These are phyloP conservation scores for Mya arenaria DNA, from an alignment of 1,140 invertebrate species.

Conservation along the genomic window DNA sequence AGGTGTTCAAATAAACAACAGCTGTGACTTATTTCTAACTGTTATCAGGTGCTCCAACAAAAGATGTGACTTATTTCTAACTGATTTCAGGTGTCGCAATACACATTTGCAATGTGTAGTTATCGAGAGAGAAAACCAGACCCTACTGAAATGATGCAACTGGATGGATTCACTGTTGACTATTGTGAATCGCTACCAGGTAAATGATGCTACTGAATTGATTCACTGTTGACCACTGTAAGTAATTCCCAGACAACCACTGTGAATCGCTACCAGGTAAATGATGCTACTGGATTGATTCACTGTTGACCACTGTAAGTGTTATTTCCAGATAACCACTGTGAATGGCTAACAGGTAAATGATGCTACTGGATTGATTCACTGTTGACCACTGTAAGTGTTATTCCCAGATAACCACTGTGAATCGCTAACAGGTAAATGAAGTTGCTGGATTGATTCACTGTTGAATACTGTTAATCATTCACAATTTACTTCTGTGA, in stretches of 20 bases:
- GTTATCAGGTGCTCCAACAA: too few species aligned
- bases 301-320: slow-evolving; percentile 93
- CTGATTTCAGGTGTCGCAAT: slow-evolving; percentile 89
- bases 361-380: too few species aligned
- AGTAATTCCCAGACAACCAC: too few species aligned
- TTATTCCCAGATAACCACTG: too few species aligned
- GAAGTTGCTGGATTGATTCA: too few species aligned
- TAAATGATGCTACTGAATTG: slow-evolving; percentile 34
- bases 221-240: too few species aligned
- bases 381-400: too few species aligned
- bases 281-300: slow-evolving; percentile 99
- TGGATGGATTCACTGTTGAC: slow-evolving; percentile 99
- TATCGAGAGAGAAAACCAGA: slow-evolving; percentile 99
- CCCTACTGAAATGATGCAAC: slow-evolving; percentile 99
- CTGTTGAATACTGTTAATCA: too few species aligned
- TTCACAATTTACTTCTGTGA: too few species aligned
- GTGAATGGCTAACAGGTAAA: background rate
- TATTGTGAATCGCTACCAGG: slow-evolving; percentile 92
- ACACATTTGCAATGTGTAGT: slow-evolving; percentile 99
- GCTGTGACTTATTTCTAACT: too few species aligned
- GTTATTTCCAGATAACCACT: too few species aligned
- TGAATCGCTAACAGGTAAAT: slow-evolving; percentile 85
- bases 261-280: slow-evolving; percentile 80
- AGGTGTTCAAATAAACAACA: too few species aligned
- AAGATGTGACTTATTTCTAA: background rate